These are phyloP conservation scores for Paramisgurnus dabryanus DNA, from an alignment of 2,113 vertebrate genomes.

Conservation along the genomic window DNA sequence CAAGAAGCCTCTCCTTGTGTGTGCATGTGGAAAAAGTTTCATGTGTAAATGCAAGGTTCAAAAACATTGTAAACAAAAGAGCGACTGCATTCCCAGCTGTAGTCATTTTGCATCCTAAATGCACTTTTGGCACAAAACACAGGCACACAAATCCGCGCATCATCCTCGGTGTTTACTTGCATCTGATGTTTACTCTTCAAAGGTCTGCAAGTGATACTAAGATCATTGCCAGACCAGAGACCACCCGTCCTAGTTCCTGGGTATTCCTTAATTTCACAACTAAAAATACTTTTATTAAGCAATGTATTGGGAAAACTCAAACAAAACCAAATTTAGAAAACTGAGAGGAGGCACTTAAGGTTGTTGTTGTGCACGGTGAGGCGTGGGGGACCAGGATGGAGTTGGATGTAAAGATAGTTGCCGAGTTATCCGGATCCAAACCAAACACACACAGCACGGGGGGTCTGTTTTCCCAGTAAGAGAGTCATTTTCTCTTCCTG, in stretches of 20 bases:
- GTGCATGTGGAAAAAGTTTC: neutral
- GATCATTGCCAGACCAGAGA: constrained; percentile 37
- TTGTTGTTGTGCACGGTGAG: constrained; percentile 14
- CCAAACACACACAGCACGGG: constrained; percentile 30
- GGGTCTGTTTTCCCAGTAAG: constrained; percentile 39
- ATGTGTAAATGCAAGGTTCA: constrained; percentile 14
- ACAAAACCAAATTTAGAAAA: constrained; percentile 6
- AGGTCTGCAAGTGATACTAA: neutral
- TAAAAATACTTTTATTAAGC: neutral
- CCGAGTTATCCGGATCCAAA: constrained; percentile 39
- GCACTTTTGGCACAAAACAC: constrained; percentile 27
- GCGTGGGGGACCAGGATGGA: constrained; percentile 28
- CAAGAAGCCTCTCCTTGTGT: constrained; percentile 11
- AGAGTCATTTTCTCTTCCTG: constrained; percentile 29
- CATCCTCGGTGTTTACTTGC: neutral
- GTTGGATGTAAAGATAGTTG: constrained; percentile 8
- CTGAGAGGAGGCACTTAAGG: neutral
- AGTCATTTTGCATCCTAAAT: constrained; percentile 33
- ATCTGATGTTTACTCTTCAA: neutral
- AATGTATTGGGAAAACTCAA: neutral
- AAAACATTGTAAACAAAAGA: constrained; percentile 49
- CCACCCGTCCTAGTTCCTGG: constrained; percentile 30
- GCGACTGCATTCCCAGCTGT: constrained; percentile 35
- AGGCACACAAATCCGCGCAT: neutral
- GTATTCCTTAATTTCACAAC: neutral